phyloP scores from a whole-genome alignment of 2,888 invertebrate genomes.

The Heterodera filipjevi region DNA sequence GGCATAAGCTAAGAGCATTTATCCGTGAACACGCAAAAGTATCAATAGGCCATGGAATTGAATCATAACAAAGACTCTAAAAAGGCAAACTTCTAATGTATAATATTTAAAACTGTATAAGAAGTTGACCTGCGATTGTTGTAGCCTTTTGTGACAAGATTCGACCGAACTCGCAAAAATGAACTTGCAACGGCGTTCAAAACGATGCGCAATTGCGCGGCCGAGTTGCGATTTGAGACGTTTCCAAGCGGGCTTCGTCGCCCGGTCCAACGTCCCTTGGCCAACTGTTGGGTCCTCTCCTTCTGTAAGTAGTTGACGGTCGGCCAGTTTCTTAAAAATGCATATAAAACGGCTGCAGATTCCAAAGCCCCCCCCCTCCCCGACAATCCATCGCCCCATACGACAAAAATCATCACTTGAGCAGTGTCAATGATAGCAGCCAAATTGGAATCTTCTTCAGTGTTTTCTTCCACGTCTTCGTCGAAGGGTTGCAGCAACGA shows the following conservation, averaged over 20 bases:
- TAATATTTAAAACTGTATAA: background rate
- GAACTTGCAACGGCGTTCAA: constrained; percentile 52
- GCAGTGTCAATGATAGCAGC: constrained; percentile 29
- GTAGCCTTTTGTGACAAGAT: constrained; percentile 48
- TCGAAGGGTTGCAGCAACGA: constrained; percentile 42
- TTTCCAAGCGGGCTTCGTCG: constrained; percentile 42
- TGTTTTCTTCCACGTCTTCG: constrained; percentile 27
- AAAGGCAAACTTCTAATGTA: background rate
- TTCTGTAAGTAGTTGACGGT: constrained; percentile 22
- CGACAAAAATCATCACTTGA: constrained; percentile 21
- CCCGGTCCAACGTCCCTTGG: constrained; percentile 32
- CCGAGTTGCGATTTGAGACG: constrained; percentile 44
- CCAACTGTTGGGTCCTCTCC: constrained; percentile 11
- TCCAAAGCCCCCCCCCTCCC: constrained; percentile 17
- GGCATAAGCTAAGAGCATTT: constrained; percentile 30
- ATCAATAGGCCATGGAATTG: constrained; percentile 28
- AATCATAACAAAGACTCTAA: constrained; percentile 35
- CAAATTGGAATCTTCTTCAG: constrained; percentile 41
- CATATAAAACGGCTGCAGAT: no score
- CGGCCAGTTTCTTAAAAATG: constrained; percentile 11
- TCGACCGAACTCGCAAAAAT: constrained; percentile 52
- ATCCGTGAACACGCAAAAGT: constrained; percentile 28
- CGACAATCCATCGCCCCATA: no score
- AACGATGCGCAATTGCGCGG: constrained; percentile 44
- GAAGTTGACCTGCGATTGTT: constrained; percentile 37